Base-by-base conservation (phyloP, 2,113 vertebrate species). In the Rhinolophus sinicus region DNA sequence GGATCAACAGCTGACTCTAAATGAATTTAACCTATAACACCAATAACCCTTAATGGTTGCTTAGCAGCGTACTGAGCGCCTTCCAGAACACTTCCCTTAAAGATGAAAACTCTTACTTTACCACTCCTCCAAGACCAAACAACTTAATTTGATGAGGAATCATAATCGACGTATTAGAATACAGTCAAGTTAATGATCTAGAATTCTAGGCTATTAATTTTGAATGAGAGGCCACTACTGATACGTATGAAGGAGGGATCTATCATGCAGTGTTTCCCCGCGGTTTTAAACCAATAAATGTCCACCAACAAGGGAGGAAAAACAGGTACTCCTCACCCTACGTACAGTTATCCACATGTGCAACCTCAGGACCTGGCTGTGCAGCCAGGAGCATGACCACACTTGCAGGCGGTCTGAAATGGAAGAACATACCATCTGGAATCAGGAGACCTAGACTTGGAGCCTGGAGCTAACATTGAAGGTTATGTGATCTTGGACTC, bases 71-170 rank as follows among this genome's bases (percentile, higher is more conserved):
- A n/a, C 10, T 38, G n/a, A 88, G 28, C n/a, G 3, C 44, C 44
- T 83, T 75, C 83, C 73, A 96, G 94, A 89, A 93, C 94, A 72
- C 33, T 70, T 54, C 28, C 54, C 18, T 92, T 26, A 9, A 78
- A 93, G 35, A 67, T 8, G 16, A 44, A 88, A 90, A 81, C 47
- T 91, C 80, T 90, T 65, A 87, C 38, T 77, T 83, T 69, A 60
- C 7, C 6, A 35, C 38, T 87, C 54, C 40, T 80, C 73, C 13
- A 89, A 38, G n/a, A 78, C 70, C 64, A 92, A 65, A 58, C 38
- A 84, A 89, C 87, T 62, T 82, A 86, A 95, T 70, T 73, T 94
- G 83, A 80, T 90, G 56, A 44, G 2, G 52, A 90, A 70, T 81
- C 84, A 90, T 70, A 85, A 64, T 89, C 69, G 40, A 50, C 40